Base-by-base conservation (phyloP, 2,797 vertebrate species). In the Melanotaenia pygmaea region DNA sequence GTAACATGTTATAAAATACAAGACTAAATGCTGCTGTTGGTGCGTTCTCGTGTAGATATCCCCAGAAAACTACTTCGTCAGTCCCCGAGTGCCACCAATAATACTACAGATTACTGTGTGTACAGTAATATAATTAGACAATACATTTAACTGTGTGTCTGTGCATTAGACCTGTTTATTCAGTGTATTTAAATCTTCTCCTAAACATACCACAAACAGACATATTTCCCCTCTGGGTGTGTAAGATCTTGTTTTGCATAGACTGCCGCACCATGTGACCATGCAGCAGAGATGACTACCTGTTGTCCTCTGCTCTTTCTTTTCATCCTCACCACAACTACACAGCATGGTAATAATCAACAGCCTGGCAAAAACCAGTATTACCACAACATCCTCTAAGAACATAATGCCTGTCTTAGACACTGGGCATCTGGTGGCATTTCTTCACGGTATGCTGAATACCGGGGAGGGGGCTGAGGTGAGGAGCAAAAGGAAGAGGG, bases 401-500 rank as follows among this genome's bases (percentile, higher is more conserved):
- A 91, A 93, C 93, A 95, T 95, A 95, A 95, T 94, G 94, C 93
- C 93, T 82, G 89, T 95, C 89, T 95, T 93, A 95, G 95, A 95
- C 79, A 10, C 75, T 45, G 81, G 92, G 93, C 96, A 96, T 95
- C 95, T 96, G 95, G 91, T 94, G 92, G 91, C 89, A 91, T 95
- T 94, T 93, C 85, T 72, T 68, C 5, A 50, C 20, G 63, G 82
- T 91, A 73, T 86, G 84, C 88, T 78, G 67, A 85, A 90, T 77
- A 80, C 86, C 60, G 88, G 91, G 76, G 11, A 81, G 91, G 91
- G 80, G 91, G 83, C 87, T 84, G 84, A 86, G 91, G 92, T 73
- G 77, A 74, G 47, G 59, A 70, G 85, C 88, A 91, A 78, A 90
- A 80, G 90, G 90, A 79, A 83, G 88, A 64, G 74, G 14, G 87